Evolutionary conservation across 2,888 invertebrate genomes (phyloP), one percentile per base, ranked within the genome.

Genomic region (Calliopum simillimum): DNA sequence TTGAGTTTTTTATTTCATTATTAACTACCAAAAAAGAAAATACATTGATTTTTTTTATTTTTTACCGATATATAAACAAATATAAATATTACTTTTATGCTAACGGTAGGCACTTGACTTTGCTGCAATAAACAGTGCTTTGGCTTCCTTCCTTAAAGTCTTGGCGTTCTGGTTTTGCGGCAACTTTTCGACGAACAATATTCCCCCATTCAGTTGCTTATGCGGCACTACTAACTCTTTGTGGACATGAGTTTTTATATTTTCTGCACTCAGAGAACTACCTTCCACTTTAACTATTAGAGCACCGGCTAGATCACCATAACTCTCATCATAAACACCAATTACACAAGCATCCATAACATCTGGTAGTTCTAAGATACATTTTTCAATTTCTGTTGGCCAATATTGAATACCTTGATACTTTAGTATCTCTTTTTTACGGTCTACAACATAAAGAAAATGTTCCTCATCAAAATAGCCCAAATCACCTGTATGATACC

Each of bases 391-490:
- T 53, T 73, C 73, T 4, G 44, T 64, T 0, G 75, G 75, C 69
- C 68, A 75, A 55, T 59, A 75, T 0, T 75, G 75, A 4, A 71
- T 16, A 75, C 78, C 77, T 23, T 78, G 68, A 66, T 79, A 82
- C 49, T 82, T 83, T 0, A 82, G 73, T 4, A 80, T 78, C 43
- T 85, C 83, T 73, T 84, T 85, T 53, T 78, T 80, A 3, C 85
- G 78, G 72, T 79, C 85, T 8, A 78, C 76, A 14, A 83, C 69
- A 70, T 76, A 79, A 11, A 84, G 64, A 67, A 65, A 73, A 12
- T 81, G 78, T 1, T 81, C 75, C 4, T 80, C 76, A 69, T 83
- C 81, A 70, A 85, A 80, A 68, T 80, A 79, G 4, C 85, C 84
- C 66, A 83, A 49, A 67, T 84, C 84, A 0, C 84, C 84, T 0